These are phyloP conservation scores for Agonopterix subpropinquella DNA, from an alignment of 2,888 invertebrate genomes.

Conservation along the genomic window DNA sequence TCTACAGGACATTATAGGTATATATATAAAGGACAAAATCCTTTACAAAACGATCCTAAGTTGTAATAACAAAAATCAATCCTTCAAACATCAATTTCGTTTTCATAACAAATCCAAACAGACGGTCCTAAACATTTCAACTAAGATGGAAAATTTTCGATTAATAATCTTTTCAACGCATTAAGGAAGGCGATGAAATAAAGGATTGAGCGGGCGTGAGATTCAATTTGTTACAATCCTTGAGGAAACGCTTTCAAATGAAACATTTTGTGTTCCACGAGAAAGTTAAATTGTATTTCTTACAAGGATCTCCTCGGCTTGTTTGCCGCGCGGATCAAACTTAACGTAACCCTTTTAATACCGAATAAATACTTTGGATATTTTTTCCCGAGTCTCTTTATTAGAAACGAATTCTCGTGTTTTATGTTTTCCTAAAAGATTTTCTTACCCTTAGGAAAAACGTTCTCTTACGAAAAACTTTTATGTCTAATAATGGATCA, in stretches of 20 bases:
- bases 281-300: conserved; percentile 68
- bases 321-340: conserved; percentile 41
- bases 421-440: too few species aligned
- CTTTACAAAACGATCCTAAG: neutral
- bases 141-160: conserved; percentile 53
- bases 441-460: too few species aligned
- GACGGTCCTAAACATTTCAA: conserved; percentile 33
- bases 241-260: conserved; percentile 60
- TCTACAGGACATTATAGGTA: neutral
- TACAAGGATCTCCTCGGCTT: conserved; percentile 39
- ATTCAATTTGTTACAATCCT: conserved; percentile 68
- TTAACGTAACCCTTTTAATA: conserved; percentile 42
- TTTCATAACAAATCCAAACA: conserved; percentile 41
- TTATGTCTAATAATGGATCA: too few species aligned
- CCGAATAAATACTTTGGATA: conserved; percentile 34
- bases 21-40: neutral
- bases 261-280: conserved; percentile 58
- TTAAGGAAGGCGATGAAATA: conserved; percentile 58
- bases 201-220: conserved; percentile 64
- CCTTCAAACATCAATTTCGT: conserved; percentile 15
- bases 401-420: neutral
- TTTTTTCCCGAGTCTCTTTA: conserved; percentile 12
- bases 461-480: too few species aligned
- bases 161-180: conserved; percentile 63
- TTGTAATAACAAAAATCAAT: conserved; percentile 11